Base-by-base conservation (phyloP, 2,113 vertebrate genomes). In the Cololabis saira region DNA sequence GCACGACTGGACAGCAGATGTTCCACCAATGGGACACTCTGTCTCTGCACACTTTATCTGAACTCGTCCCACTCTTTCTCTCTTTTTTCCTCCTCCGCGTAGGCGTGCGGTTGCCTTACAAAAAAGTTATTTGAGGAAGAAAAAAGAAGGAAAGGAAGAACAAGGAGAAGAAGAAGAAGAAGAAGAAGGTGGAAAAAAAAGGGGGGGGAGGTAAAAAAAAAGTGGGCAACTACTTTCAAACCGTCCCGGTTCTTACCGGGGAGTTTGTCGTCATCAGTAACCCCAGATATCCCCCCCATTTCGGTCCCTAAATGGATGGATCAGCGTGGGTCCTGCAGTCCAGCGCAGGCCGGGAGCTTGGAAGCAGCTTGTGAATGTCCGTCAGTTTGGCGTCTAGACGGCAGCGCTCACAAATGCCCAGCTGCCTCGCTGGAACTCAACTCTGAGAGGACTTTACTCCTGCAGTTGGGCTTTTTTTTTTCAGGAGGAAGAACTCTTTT, bases 241-340 rank as follows among this genome's bases (percentile, higher is more conserved):
- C 67, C 77, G 82, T 81, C 72, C 58, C 40, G 80, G 76, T 85
- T 87, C 66, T 58, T 67, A 80, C 77, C 81, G 80, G 81, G 61
- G 74, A 71, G 75, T 80, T n/a, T 90, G 87, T 89, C 91, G 89
- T 93, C 91, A 91, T 86, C 89, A 90, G 86, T 85, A n/a, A 82
- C 78, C 85, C 80, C 72, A 71, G 82, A 73, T 75, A 63, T n/a
- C 72, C 45, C 63, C 80, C 74, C 44, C 52, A 62, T 64, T 67
- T 55, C 21, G 61, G 71, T 87, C 89, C 79, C 88, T 92, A 90
- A 88, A 92, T 93, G 92, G 92, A 93, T 91, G 89, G 89, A 85
- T 48, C 83, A 88, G 87, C 78, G 83, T 87, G 65, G 90, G 83
- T 89, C 71, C 82, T 89, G 84, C 88, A 92, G 87, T 88, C 83